A percentile compares a stretch with the other conserved stretches of the same genome.
Evolutionary conservation across 2,797 vertebrate species (phyloP).

Genomic region (Anabacerthia variegaticeps): DNA sequence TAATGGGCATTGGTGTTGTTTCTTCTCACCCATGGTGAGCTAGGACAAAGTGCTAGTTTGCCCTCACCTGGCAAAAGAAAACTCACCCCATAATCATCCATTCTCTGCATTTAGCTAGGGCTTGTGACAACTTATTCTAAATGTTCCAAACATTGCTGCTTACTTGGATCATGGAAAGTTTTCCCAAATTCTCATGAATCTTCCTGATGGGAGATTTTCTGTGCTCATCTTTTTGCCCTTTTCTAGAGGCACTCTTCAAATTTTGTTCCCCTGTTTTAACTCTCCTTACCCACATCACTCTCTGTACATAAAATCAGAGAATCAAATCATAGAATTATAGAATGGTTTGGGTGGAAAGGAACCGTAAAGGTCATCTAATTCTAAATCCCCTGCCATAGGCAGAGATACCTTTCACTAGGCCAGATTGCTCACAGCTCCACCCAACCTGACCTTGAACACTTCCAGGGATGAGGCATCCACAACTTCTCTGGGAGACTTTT

Average conservation of each 20-base stretch:
- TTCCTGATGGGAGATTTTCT: background rate
- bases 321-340: background rate
- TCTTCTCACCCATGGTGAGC: background rate
- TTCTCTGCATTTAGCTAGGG: background rate
- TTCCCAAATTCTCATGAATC: background rate
- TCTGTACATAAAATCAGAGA: background rate
- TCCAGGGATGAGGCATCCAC: background rate
- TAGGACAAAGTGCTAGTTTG: background rate
- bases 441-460: background rate
- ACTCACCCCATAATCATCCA: background rate
- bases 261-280: background rate
- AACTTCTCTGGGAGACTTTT: background rate
- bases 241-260: background rate
- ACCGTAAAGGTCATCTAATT: background rate
- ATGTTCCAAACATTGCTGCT: background rate
- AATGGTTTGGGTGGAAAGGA: background rate
- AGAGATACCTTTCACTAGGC: background rate
- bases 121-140: background rate
- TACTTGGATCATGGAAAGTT: background rate
- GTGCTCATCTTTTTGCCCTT: background rate
- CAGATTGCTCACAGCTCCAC: background rate
- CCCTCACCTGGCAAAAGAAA: background rate
- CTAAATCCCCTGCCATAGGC: fast-evolving
- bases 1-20: fast-evolving
- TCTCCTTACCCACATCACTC: background rate